phyloP scores from a whole-genome alignment of 2,113 vertebrate species.

The Plectropomus leopardus region DNA sequence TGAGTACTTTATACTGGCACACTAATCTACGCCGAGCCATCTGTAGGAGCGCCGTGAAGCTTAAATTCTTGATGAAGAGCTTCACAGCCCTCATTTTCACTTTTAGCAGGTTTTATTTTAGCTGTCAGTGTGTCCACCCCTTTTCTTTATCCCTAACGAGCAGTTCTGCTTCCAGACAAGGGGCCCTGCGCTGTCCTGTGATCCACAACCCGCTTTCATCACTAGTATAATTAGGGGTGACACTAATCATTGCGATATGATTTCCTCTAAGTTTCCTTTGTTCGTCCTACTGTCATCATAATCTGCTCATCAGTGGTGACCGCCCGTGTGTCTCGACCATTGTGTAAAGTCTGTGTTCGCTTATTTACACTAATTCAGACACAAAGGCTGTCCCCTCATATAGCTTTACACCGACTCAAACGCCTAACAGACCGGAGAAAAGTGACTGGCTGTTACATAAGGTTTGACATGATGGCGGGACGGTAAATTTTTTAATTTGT shows the following conservation, averaged over 20 bases:
- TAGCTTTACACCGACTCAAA: not conserved
- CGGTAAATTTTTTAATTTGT: not conserved
- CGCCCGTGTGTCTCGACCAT: slow-evolving; percentile 15
- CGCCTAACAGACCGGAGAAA: slow-evolving; percentile 36
- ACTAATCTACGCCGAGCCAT: not conserved
- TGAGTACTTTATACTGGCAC: not conserved
- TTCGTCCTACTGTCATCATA: slow-evolving; percentile 27
- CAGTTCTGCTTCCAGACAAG: not conserved
- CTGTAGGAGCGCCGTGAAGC: not conserved
- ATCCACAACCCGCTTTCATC: slow-evolving; percentile 52
- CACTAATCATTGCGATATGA: slow-evolving; percentile 46
- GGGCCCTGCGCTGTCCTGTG: not conserved
- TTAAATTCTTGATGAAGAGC: not conserved
- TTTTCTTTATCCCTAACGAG: not conserved
- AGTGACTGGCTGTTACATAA: slow-evolving; percentile 32
- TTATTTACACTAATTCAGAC: slow-evolving; percentile 39
- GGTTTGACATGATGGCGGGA: not conserved
- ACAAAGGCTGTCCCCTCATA: slow-evolving; percentile 37
- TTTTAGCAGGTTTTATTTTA: not conserved
- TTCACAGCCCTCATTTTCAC: not conserved
- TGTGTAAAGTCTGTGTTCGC: slow-evolving; percentile 37
- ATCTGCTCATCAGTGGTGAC: slow-evolving; percentile 16
- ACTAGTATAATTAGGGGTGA: slow-evolving; percentile 49
- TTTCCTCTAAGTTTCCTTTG: slow-evolving; percentile 45
- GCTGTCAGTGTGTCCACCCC: not conserved